A percentile compares a stretch with the other conserved stretches of the same genome.
phyloP scores from a whole-genome alignment of 2,113 vertebrate genomes.

The Neotragus pygmaeus region DNA sequence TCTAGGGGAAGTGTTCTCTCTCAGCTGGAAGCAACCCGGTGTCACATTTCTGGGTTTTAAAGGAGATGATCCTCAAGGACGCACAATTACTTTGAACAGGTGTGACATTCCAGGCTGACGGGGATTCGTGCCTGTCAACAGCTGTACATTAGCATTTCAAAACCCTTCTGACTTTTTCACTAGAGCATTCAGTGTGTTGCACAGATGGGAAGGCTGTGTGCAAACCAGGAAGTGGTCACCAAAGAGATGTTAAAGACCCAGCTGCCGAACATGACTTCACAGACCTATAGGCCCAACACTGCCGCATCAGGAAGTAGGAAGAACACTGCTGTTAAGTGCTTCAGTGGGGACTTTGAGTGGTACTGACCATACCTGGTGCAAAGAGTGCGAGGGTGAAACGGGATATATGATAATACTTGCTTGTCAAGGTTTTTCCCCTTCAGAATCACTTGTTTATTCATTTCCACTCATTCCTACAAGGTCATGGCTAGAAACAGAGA shows the following conservation, averaged over 20 bases:
- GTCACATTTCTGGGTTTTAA: constrained; percentile 46
- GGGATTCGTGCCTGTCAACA: constrained; percentile 57
- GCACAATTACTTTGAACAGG: constrained; percentile 50
- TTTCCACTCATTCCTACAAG: neutral
- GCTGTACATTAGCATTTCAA: constrained; percentile 66
- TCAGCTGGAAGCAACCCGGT: constrained; percentile 11
- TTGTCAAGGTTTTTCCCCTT: neutral
- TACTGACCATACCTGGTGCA: neutral
- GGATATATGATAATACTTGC: neutral
- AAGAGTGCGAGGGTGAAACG: fast-evolving
- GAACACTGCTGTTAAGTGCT: neutral
- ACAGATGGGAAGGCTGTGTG: neutral
- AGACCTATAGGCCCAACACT: neutral
- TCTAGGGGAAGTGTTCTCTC: neutral
- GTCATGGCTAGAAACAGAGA: neutral
- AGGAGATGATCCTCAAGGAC: constrained; percentile 46
- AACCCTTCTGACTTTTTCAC: neutral
- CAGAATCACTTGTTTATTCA: neutral
- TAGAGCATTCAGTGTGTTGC: neutral
- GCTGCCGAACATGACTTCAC: neutral
- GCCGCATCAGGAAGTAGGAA: neutral
- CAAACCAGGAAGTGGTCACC: neutral
- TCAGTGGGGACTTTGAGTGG: neutral
- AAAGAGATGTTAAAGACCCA: neutral
- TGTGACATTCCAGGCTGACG: constrained; percentile 56